Evolutionary conservation across 1,140 invertebrate genomes (phyloP).

Genomic region (Macrosteles quadrilineatus): DNA sequence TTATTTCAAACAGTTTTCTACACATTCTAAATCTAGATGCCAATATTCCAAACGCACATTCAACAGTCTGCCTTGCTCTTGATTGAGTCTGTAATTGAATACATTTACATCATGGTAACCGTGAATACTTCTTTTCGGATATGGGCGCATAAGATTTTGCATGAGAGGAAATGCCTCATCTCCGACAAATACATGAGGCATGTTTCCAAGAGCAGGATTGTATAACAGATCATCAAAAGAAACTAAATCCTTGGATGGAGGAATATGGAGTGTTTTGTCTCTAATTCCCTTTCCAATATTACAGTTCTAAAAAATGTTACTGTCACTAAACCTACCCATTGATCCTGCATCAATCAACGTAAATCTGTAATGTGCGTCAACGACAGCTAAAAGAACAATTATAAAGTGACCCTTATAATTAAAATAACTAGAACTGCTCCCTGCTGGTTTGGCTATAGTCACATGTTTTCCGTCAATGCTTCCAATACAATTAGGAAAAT

Average conservation of each 20-base stretch:
- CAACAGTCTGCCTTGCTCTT: constrained; percentile 40
- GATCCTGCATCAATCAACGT: constrained; percentile 49
- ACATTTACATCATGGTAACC: constrained; percentile 38
- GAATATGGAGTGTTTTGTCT: constrained; percentile 44
- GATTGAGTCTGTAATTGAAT: constrained; percentile 43
- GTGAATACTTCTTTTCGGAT: constrained; percentile 36
- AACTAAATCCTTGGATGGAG: no score
- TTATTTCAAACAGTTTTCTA: constrained; percentile 45
- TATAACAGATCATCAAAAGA: constrained; percentile 37
- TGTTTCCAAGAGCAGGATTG: constrained; percentile 34
- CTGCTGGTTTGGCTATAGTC: constrained; percentile 49
- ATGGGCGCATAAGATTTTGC: constrained; percentile 48
- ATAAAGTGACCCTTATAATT: constrained; percentile 52
- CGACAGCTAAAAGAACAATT: constrained; percentile 50
- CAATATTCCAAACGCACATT: constrained; percentile 41
- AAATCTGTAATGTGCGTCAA: constrained; percentile 46
- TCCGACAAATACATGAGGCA: constrained; percentile 51
- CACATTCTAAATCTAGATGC: constrained; percentile 37
- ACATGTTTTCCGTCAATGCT: no score
- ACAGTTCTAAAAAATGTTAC: constrained; percentile 45
- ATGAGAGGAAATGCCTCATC: constrained; percentile 49
- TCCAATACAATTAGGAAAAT: constrained; percentile 53
- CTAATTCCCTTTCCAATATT: constrained; percentile 44
- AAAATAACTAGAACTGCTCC: constrained; percentile 47
- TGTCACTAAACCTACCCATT: constrained; percentile 50